Evolutionary conservation across 2,888 invertebrate genomes (phyloP).

Genomic region (Rugalucina vietnamica): DNA sequence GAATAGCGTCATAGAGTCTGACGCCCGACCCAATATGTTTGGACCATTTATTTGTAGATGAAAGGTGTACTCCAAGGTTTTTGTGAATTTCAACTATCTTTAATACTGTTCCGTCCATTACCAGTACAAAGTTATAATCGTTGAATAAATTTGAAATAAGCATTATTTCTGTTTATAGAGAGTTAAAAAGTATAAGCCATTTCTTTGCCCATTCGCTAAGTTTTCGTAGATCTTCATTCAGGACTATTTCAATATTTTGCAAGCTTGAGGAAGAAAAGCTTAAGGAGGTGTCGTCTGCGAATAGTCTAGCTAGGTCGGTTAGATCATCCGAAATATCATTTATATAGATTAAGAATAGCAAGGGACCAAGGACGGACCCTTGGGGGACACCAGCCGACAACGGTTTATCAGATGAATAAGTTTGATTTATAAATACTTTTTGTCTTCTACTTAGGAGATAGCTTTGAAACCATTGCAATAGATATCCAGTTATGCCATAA

Average conservation of each 20-base stretch:
- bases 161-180: neutral
- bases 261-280: too few species aligned
- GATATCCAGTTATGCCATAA: neutral
- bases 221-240: neutral
- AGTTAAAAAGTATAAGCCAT: neutral
- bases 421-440: neutral
- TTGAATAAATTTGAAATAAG: too few species aligned
- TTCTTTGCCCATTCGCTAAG: neutral
- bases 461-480: neutral
- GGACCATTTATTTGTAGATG: neutral
- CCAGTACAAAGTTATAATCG: neutral
- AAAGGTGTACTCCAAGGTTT: neutral
- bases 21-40: too few species aligned
- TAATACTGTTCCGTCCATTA: neutral
- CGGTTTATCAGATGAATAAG: neutral
- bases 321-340: too few species aligned
- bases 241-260: too few species aligned
- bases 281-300: too few species aligned
- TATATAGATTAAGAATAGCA: neutral
- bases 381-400: neutral
- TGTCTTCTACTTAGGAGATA: neutral
- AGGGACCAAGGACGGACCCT: neutral
- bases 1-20: too few species aligned
- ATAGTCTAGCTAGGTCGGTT: too few species aligned
- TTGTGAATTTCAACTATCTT: neutral